phyloP scores from a whole-genome alignment of 1,140 invertebrate genomes.

The Anastatus disparis region DNA sequence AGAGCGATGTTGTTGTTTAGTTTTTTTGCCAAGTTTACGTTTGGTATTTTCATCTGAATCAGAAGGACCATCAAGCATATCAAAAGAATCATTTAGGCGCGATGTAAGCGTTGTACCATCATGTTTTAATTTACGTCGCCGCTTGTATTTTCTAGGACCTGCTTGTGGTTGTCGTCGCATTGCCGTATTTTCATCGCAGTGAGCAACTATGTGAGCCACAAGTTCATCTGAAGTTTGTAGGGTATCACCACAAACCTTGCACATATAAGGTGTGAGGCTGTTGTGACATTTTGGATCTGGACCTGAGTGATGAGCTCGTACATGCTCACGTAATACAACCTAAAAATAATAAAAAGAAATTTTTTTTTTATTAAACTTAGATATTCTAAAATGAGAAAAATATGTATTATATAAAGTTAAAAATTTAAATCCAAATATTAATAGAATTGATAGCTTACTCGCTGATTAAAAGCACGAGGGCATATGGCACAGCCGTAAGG shows the following conservation, averaged over 20 bases:
- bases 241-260: constrained; percentile 78
- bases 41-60: constrained; percentile 67
- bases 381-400: too few relatives aligned
- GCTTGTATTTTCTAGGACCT: constrained; percentile 82
- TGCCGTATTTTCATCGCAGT: constrained; percentile 85
- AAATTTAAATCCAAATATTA: too few relatives aligned
- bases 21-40: constrained; percentile 59
- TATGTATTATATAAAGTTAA: too few relatives aligned
- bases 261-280: constrained; percentile 72
- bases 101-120: constrained; percentile 61
- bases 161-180: constrained; percentile 79
- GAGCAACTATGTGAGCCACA: constrained; percentile 82
- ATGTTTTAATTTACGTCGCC: constrained; percentile 78
- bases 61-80: constrained; percentile 56
- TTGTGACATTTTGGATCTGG: constrained; percentile 73
- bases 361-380: too few relatives aligned
- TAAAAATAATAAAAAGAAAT: constrained; percentile 47
- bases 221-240: constrained; percentile 77
- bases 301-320: constrained; percentile 83
- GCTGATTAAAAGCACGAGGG: constrained; percentile 84
- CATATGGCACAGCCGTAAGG: constrained; percentile 96
- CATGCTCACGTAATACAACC: constrained; percentile 83
- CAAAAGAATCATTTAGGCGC: constrained; percentile 62
- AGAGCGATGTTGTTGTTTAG: constrained; percentile 58
- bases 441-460: constrained; percentile 60